Base-by-base conservation (phyloP, 2,888 invertebrate genomes). In the Cerastoderma edule region DNA sequence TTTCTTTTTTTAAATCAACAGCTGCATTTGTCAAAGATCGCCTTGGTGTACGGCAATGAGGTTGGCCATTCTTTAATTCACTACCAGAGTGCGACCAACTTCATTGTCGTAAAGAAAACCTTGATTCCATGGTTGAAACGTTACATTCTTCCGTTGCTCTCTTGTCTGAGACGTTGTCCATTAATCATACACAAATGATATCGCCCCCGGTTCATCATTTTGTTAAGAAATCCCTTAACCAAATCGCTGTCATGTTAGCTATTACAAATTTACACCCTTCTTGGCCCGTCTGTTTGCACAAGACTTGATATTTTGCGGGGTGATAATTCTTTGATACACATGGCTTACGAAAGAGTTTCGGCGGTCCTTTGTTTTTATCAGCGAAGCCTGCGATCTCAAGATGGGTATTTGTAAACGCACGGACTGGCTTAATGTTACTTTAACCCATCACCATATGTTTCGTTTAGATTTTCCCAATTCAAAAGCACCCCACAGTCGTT, bases 211-310 rank as follows among this genome's bases (percentile, higher is more conserved):
- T 60, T 60, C 60, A 60, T 60, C 60, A 60, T 60, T 60, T 60
- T 39, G 22, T 24, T 22, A 13, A 19, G 24, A 60, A 60, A 60
- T 60, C 60, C 60, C n/a, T 35, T 39, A 0, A 60, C 33, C n/a
- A 60, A 39, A 39, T 60, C 60, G 22, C 60, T 60, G 60, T 60
- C 60, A 60, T 60, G 60, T 60, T 24, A 60, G 39, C 35, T 39
- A 60, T 60, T 60, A 60, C 60, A 60, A 60, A 60, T 60, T 60
- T 60, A 60, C 60, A 60, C 60, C 60, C 60, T 60, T 60, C 39
- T 2, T 60, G 60, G 60, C 60, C 60, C 60, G 60, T 60, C 13
- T 60, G 60, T 60, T 60, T 60, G 39, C 60, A 8, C 39, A 60
- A 24, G 60, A 33, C 60, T 60, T 60, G 24, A 60, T 60, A 60